Conservation (phyloP, 2,888 invertebrate genomes). For the Thecophora atra region DNA sequence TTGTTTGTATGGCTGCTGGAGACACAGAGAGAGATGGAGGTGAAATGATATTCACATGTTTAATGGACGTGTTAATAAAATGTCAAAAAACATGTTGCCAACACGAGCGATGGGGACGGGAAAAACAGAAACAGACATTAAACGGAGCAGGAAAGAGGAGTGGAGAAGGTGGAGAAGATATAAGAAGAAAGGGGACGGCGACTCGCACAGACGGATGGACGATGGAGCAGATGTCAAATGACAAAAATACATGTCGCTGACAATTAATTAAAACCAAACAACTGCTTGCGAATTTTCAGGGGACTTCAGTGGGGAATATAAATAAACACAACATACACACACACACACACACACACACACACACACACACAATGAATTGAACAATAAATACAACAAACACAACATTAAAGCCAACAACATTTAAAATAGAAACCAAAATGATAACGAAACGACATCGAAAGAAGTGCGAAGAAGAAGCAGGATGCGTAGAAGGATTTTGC, state of each 20-base stretch:
- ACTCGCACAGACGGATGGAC: background rate
- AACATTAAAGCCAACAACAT: background rate
- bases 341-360: slow-evolving; percentile 7
- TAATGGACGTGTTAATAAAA: slow-evolving; percentile 28
- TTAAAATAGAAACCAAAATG: background rate
- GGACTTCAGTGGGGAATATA: background rate
- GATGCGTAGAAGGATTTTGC: too few relatives aligned
- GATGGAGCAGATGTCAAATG: slow-evolving; percentile 9
- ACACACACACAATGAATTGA: background rate
- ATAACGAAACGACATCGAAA: background rate
- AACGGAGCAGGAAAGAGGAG: background rate
- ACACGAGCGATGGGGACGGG: background rate
- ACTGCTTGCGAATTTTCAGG: background rate
- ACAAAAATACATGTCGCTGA: slow-evolving; percentile 30
- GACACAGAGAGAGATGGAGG: background rate
- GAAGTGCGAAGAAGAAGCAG: background rate
- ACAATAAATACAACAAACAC: too few relatives aligned
- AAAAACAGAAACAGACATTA: background rate
- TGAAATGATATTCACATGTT: slow-evolving; percentile 19
- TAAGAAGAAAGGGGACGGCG: background rate
- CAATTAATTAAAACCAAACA: slow-evolving; percentile 32
- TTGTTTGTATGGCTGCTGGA: background rate
- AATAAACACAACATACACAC: background rate
- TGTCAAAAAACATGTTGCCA: slow-evolving; percentile 9
- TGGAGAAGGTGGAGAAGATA: background rate